These are phyloP conservation scores for Felis chaus DNA, from an alignment of 2,113 vertebrate genomes.

Conservation along the genomic window DNA sequence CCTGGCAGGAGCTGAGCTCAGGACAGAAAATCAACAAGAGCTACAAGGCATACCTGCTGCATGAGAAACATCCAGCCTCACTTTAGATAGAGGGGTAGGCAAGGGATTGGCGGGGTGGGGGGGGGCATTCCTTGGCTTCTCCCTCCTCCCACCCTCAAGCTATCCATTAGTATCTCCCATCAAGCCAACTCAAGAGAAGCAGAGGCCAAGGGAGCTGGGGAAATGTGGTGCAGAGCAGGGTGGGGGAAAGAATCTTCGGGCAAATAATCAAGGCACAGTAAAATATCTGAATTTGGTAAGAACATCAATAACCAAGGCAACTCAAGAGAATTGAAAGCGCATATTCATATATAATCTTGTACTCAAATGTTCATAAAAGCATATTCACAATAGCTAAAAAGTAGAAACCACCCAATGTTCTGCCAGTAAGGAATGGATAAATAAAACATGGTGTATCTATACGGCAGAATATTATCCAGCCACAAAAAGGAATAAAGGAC, in stretches of 20 bases:
- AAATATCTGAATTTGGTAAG: neutral
- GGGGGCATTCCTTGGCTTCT: neutral
- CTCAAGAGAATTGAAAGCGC: neutral
- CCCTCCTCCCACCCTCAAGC: neutral
- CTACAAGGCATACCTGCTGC: neutral
- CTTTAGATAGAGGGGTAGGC: neutral
- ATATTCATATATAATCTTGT: neutral
- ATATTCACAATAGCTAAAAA: neutral
- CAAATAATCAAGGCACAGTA: neutral
- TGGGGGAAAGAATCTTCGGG: neutral
- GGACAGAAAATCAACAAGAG: neutral
- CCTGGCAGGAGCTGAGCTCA: neutral
- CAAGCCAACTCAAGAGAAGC: neutral
- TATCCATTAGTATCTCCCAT: neutral
- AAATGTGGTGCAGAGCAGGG: neutral
- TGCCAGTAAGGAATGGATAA: neutral
- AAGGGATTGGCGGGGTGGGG: too few species aligned
- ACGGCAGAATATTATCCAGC: neutral
- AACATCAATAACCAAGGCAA: neutral
- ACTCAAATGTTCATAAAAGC: neutral
- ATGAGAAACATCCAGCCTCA: rapidly evolving
- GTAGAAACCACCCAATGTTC: neutral
- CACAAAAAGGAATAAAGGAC: neutral
- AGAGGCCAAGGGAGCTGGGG: neutral
- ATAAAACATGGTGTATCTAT: neutral